A percentile compares a stretch with the other conserved stretches of the same genome.
phyloP scores from a whole-genome alignment of 2,113 vertebrate genomes.

The Podilymbus podiceps region DNA sequence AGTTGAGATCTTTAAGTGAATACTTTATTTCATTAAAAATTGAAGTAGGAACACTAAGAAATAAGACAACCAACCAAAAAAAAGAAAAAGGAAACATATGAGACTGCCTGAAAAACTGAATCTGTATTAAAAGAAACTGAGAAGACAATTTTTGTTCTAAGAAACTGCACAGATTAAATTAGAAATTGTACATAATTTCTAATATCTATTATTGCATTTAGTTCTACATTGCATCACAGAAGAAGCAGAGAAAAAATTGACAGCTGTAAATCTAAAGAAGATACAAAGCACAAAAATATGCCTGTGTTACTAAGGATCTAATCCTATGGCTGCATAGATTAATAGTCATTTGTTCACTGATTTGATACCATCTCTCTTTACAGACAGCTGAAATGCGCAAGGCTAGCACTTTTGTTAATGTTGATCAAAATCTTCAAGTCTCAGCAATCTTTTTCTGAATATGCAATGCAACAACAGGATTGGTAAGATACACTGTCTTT shows the following conservation, averaged over 20 bases:
- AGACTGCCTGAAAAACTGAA: background rate
- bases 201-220: background rate
- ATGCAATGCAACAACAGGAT: background rate
- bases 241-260: background rate
- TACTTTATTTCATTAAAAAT: background rate
- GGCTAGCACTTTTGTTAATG: background rate
- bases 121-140: background rate
- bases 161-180: background rate
- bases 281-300: background rate
- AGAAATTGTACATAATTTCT: background rate
- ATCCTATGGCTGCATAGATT: background rate
- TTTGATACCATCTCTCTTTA: background rate
- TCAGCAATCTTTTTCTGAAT: background rate
- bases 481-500: background rate
- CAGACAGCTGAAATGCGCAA: background rate
- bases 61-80: background rate
- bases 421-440: background rate
- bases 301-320: background rate
- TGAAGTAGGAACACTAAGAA: background rate
- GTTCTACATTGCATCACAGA: background rate
- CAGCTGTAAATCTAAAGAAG: background rate
- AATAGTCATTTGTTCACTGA: background rate
- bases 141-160: background rate
- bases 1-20: background rate
- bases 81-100: background rate